Conservation (phyloP, 37 sponge, comb jelly and placozoan genomes). For the Halisarca cf. caerulea region DNA sequence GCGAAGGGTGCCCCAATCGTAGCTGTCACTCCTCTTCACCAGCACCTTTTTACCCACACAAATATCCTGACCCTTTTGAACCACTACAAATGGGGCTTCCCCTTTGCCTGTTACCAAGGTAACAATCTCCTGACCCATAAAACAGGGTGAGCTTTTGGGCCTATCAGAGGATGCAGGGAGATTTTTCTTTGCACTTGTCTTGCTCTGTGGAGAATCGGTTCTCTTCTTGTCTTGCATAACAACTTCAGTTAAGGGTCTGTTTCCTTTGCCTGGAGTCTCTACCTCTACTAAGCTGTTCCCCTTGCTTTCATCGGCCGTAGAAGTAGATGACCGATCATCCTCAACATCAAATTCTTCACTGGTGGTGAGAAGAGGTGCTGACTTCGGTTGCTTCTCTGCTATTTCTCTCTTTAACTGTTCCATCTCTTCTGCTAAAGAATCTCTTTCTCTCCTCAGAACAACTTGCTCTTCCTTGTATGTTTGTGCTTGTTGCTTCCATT, state of each 20-base stretch:
- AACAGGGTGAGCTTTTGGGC: not conserved
- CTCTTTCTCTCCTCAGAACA: not conserved
- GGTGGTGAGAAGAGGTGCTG: not conserved
- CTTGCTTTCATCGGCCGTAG: not conserved
- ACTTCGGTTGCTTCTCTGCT: not conserved
- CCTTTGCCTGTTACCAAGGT: not conserved
- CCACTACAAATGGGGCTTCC: not conserved
- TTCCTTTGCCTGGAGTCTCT: not conserved
- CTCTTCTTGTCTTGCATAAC: not conserved
- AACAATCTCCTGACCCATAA: not conserved
- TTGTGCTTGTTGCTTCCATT: not conserved
- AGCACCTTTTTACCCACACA: not conserved
- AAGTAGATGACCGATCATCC: not conserved
- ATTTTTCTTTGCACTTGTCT: not conserved
- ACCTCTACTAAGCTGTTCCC: not conserved
- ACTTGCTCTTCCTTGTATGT: not conserved
- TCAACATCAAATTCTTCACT: too few relatives aligned
- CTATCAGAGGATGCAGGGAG: not conserved
- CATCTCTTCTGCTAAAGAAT: not conserved
- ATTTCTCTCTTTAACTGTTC: not conserved
- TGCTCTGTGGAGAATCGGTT: too few relatives aligned
- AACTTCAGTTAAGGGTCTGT: too few relatives aligned
- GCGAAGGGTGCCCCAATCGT: not conserved
- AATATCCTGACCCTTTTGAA: not conserved
- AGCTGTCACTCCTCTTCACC: not conserved